Percentiles rank a stretch among this genome's conserved stretches.
Evolutionary conservation across 2,888 invertebrate species (phyloP).

Genomic region (Ptilodon capucinus): DNA sequence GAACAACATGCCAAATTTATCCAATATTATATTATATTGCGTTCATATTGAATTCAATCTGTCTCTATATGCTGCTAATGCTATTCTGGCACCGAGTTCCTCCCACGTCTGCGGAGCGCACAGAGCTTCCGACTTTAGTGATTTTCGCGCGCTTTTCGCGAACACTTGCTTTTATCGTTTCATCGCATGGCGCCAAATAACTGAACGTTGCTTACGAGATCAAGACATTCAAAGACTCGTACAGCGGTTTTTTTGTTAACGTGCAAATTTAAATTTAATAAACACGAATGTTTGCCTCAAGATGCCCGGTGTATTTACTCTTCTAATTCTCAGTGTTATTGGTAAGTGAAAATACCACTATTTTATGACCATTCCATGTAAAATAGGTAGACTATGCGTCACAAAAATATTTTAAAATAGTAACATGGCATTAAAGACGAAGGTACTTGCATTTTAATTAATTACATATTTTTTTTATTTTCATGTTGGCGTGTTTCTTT

Average conservation of each 20-base stretch:
- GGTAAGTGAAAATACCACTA: constrained; percentile 41
- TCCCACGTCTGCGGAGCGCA: constrained; percentile 43
- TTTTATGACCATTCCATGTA: background rate
- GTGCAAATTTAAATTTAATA: constrained; percentile 6
- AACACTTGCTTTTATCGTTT: constrained; percentile 47
- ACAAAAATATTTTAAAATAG: too few species aligned
- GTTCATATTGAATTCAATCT: constrained; percentile 27
- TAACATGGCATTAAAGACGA: too few species aligned
- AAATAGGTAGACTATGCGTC: too few species aligned
- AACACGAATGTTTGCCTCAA: constrained; percentile 48
- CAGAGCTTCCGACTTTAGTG: constrained; percentile 52
- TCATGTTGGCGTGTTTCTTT: too few species aligned
- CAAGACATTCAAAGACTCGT: background rate
- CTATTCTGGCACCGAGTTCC: constrained; percentile 49
- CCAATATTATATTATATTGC: background rate
- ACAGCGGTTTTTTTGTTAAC: constrained; percentile 1
- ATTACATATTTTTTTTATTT: too few species aligned
- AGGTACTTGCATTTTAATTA: too few species aligned
- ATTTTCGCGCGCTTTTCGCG: constrained; percentile 66
- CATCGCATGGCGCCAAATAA: constrained; percentile 7
- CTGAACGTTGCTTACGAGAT: too few species aligned
- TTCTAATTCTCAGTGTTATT: constrained; percentile 46
- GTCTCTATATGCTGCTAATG: constrained; percentile 45
- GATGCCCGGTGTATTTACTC: constrained; percentile 46
- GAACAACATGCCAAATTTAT: background rate